Evolutionary conservation across 2,113 vertebrate genomes (phyloP).

Genomic region (Ceyx margarethae): DNA sequence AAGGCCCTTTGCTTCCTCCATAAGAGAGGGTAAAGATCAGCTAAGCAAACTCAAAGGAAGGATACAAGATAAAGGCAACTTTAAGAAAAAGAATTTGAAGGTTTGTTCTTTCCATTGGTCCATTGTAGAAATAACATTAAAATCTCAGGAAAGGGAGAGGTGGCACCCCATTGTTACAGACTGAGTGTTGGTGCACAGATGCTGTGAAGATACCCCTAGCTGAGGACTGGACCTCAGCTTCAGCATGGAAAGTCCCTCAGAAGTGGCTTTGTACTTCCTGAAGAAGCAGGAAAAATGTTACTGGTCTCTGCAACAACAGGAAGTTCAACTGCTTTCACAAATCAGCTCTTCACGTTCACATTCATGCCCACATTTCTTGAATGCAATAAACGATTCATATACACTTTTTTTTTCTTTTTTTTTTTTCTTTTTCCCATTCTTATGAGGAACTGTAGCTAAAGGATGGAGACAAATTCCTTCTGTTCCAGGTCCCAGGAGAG

Average conservation of each 20-base stretch:
- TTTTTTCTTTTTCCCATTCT: not conserved
- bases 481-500: not conserved
- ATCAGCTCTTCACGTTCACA: not conserved
- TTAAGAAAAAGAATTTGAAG: not conserved
- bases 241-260: not conserved
- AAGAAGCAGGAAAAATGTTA: not conserved
- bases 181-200: not conserved
- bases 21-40: not conserved
- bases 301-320: not conserved
- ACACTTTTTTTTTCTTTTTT: no score
- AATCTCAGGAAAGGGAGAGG: not conserved
- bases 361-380: not conserved
- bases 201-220: not conserved
- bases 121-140: not conserved
- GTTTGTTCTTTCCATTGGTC: not conserved
- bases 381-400: not conserved
- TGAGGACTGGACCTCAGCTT: not conserved
- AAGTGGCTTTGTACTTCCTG: not conserved
- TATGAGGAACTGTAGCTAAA: not conserved
- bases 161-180: rapidly evolving
- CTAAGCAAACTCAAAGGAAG: not conserved
- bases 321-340: not conserved
- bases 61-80: not conserved
- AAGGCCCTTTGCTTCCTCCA: not conserved
- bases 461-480: not conserved